Conservation (phyloP, 2,797 vertebrate species). For the Channallabes apus region DNA sequence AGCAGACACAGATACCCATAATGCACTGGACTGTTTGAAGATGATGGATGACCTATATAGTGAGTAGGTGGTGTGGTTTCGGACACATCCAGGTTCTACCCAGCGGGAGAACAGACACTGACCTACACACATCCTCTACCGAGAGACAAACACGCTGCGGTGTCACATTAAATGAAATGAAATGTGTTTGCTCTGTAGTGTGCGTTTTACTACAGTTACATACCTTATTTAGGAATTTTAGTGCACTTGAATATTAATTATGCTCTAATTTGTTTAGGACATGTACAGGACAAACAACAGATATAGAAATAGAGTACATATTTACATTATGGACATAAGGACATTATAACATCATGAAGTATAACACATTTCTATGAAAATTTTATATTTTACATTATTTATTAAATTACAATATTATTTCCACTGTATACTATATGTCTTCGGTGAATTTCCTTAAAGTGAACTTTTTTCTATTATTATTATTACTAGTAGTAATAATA, state of each 20-base stretch:
- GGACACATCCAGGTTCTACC: conserved; percentile 33
- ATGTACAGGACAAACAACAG: neutral
- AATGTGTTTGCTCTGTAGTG: neutral
- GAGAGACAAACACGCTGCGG: conserved; percentile 32
- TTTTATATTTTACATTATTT: neutral
- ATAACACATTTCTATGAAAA: neutral
- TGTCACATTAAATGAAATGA: neutral
- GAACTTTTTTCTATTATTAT: no score
- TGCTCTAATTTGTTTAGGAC: neutral
- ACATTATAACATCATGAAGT: neutral
- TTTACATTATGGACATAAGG: neutral
- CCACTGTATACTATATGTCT: neutral
- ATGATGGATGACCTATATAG: conserved; percentile 33
- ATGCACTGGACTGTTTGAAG: conserved; percentile 2
- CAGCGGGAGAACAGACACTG: conserved; percentile 22
- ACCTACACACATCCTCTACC: conserved; percentile 26
- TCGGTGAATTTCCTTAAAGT: no score
- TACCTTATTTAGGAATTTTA: neutral
- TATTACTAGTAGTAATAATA: no score
- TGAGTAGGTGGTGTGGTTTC: conserved; percentile 23
- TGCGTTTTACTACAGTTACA: neutral
- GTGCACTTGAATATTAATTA: neutral
- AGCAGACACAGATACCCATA: conserved; percentile 21
- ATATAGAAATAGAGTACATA: neutral
- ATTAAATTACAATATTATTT: neutral